Evolutionary conservation across 2,113 vertebrate genomes (phyloP), one percentile per base, ranked within the genome.

Genomic region (Notiomystis cincta): DNA sequence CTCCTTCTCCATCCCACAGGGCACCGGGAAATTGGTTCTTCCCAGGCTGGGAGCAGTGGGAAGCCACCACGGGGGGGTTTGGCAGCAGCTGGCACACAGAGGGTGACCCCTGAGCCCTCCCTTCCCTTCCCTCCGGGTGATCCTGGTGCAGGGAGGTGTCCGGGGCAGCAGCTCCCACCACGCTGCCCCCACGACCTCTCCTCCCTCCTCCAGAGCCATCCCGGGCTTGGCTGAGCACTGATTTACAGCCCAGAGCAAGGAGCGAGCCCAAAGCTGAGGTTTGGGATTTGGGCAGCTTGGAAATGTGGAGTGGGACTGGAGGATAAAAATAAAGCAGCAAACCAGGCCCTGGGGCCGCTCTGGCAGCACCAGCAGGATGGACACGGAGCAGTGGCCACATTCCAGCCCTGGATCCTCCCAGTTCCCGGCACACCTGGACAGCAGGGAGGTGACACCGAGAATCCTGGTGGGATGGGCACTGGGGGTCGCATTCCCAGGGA

Each of bases 31-130:
- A 44, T 20, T 1, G 38, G 53, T 15, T 67, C 27, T 44, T 45
- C 33, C 31, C 15, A 28, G 42, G 27, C 53, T 3, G 3, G 22
- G 33, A 57, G 40, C 58, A 37, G 19, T 0, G 0, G 4, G 51
- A 22, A 38, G 19, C 9, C 13, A 1, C 4, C 4, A 0, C 1
- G 0, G 2, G 40, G 47, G 0, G 2, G 9, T n/a, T 4, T 7
- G 38, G 58, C 54, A 65, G 9, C 73, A n/a, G 35, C 50, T n/a
- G 56, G 69, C 60, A 15, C 21, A 0, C 11, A 0, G 0, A 12
- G 87, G 66, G 62, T 53, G 62, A 57, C 31, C 24, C 57, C 28
- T 45, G 1, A 8, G 38, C 24, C 37, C 60, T 66, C 20, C 13
- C 3, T 4, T 7, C 38, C 35, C n/a, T 15, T 11, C 37, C 37